Evolutionary conservation across 2,113 vertebrate genomes (phyloP).

Genomic region (Cryptotis parvus): DNA sequence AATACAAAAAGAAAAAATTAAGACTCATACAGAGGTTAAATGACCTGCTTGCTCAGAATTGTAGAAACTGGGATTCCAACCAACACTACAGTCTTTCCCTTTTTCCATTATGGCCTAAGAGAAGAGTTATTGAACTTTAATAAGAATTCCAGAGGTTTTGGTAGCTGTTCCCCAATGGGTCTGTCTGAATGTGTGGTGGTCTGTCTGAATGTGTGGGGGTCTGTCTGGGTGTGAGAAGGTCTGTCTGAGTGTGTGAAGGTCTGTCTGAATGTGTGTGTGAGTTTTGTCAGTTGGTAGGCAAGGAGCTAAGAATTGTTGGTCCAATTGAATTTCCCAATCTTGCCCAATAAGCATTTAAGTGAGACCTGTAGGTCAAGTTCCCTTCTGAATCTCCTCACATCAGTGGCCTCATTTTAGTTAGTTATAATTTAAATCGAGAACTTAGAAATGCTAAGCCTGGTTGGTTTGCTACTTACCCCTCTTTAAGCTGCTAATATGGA

Average conservation of each 20-base stretch:
- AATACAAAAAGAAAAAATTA: too few species aligned
- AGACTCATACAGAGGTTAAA: background rate
- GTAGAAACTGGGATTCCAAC: background rate
- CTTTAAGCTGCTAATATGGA: conserved; percentile 75
- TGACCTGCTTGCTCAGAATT: background rate
- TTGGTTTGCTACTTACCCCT: conserved; percentile 78
- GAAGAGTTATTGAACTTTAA: background rate
- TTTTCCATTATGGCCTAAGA: background rate
- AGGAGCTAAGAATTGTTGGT: rapidly evolving
- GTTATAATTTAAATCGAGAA: conserved; percentile 74
- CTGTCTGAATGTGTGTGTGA: background rate
- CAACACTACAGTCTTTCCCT: background rate
- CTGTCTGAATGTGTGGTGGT: background rate
- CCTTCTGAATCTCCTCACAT: background rate
- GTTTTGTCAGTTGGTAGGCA: too few species aligned
- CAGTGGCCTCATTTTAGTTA: conserved; percentile 58
- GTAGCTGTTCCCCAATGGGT: background rate
- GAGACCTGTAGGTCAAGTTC: background rate
- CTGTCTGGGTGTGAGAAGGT: background rate
- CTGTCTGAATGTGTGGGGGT: background rate
- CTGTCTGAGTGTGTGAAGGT: too few species aligned
- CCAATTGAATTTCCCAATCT: background rate
- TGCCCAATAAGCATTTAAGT: background rate
- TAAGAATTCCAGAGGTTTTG: background rate
- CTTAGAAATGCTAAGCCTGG: conserved; percentile 59